Base-by-base conservation (phyloP, 2,888 invertebrate genomes). In the Ophion obscuratus region DNA sequence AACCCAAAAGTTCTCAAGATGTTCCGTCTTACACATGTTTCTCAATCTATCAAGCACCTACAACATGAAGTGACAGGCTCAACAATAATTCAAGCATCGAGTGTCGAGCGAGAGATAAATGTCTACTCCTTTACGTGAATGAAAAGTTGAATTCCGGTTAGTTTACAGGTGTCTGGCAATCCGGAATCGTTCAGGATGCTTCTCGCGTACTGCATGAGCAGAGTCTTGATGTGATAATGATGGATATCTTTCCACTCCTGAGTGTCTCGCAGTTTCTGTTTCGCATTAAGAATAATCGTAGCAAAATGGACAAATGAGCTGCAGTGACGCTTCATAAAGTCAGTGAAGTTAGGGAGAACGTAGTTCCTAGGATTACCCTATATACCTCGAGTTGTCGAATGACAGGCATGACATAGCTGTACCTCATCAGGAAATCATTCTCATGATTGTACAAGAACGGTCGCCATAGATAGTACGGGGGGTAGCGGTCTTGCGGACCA, bases 381-480 rank as follows among this genome's bases (percentile, higher is more conserved):
- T 36, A 7, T 76, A 92, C 92, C 88, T 92, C 92, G 20, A 92
- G 70, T 24, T 89, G 89, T 44, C 91, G 80, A 74, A 92, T 91
- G 10, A 89, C 84, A 5, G 88, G 88, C 40, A 91, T 92, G 0
- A 89, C 61, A 10, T 74, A 70, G 1, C 94, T 94, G 82, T 94
- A 93, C 78, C 31, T 31, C 27, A n/a, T 36, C 27, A 96, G 94
- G 86, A 95, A 89, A 47, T 95, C 94, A 36, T 94, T 94, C 90
- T 96, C 96, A 85, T 95, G 95, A 76, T 95, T 94, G 87, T 95
- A 95, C 91, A 96, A 96, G 14, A 95, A 95, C n/a, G 95, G 93
- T 20, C 96, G 93, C 96, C 96, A 96, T 88, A 95, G 94, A 0
- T 94, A 90, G 9, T 90, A 89, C 17, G 79, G 24, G 90, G 90